Evolutionary conservation across 2,113 vertebrate genomes (phyloP).

Genomic region (Antigone vipio): DNA sequence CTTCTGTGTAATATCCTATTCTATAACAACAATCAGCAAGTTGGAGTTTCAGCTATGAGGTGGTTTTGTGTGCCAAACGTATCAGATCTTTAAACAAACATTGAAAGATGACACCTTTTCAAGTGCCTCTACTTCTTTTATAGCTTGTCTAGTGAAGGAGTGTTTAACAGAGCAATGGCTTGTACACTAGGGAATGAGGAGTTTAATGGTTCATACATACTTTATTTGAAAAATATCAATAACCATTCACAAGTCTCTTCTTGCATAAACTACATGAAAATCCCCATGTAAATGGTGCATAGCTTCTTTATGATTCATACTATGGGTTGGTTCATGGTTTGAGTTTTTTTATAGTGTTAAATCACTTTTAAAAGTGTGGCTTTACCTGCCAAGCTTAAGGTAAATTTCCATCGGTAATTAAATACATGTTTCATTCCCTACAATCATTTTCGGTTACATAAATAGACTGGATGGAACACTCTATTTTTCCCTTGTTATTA

Average conservation of each 20-base stretch:
- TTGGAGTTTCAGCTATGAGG: background rate
- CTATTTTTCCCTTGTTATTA: slow-evolving; percentile 66
- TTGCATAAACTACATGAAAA: slow-evolving; percentile 74
- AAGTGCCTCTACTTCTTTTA: slow-evolving; percentile 56
- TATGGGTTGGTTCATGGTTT: background rate
- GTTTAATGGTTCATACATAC: slow-evolving; percentile 77
- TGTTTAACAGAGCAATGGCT: slow-evolving; percentile 61
- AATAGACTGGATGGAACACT: slow-evolving; percentile 53
- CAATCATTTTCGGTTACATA: slow-evolving; percentile 58
- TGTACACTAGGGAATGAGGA: slow-evolving; percentile 61
- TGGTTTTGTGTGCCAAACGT: background rate
- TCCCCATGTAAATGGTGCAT: slow-evolving; percentile 71
- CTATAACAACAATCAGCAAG: background rate
- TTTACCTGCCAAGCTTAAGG: slow-evolving; percentile 64
- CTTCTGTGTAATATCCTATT: background rate
- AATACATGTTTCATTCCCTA: slow-evolving; percentile 55
- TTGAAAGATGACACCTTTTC: slow-evolving; percentile 39
- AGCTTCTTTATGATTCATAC: slow-evolving; percentile 71
- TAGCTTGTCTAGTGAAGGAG: slow-evolving; percentile 34
- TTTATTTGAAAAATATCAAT: slow-evolving; percentile 78
- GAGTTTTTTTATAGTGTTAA: slow-evolving; percentile 37
- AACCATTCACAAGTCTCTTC: slow-evolving; percentile 70
- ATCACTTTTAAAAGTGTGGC: slow-evolving; percentile 40
- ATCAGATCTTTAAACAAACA: slow-evolving; percentile 54
- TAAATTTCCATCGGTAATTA: slow-evolving; percentile 71